Base-by-base conservation (phyloP, 1,140 invertebrate species). In the Conus betulinus region DNA sequence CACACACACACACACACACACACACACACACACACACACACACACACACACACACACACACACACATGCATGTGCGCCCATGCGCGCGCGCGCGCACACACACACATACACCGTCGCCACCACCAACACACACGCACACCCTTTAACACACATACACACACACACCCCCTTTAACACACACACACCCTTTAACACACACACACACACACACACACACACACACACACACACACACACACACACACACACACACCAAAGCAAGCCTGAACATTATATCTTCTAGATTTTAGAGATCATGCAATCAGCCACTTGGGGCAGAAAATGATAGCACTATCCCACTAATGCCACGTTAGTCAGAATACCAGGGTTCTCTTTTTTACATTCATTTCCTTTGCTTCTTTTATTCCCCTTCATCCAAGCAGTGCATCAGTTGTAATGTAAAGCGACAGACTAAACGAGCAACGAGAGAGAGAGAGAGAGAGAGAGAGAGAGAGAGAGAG, bases 11-110 rank as follows among this genome's bases (percentile, higher is more conserved):
- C 76, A 39, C 25, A 39, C n/a, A 78, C n/a, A 39, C n/a, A 39
- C 76, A 78, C 76, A 78, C 76, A 78, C 76, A 78, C 76, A 78
- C 76, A 78, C 76, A 78, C 76, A 78, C 76, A 78, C 76, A 78
- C 25, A 39, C 76, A 78, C 76, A 78, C 76, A 78, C 76, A 78
- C 76, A 78, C 76, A 78, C 76, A 78, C 76, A 78, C 8, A 7
- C 25, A 27, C 76, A 39, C 25, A 39, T 25, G 39, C 25, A 6
- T 25, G 39, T 25, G 39, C 76, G 39, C 76, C 27, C 76, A 78
- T 13, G 7, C 3, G 39, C 76, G 39, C 74, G 39, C 74, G 39
- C 25, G 39, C 76, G 39, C 76, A 78, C 76, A 78, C 76, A 78
- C 76, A 78, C 25, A 39, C 76, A 78, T 25, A 78, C 25, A 39